phyloP scores from a whole-genome alignment of 2,797 vertebrate species.

The Fistularia commersonii region DNA sequence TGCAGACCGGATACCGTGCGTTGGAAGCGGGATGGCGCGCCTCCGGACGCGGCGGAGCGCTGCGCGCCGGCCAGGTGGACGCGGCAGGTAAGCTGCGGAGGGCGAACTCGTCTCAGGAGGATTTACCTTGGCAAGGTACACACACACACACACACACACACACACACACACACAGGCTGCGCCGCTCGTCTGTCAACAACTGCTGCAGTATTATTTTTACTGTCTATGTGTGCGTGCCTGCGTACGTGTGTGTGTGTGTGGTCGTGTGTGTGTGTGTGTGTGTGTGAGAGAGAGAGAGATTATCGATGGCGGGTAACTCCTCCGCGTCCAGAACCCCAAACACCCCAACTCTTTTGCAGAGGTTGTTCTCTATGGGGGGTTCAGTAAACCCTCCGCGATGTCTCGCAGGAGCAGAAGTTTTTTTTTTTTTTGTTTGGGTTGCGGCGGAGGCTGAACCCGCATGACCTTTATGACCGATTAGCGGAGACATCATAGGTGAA shows the following conservation, averaged over 20 bases:
- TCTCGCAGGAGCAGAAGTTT: not conserved
- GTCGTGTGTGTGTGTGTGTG: not conserved
- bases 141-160: no score
- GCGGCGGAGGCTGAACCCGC: conserved; percentile 21
- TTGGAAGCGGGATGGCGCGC: conserved; percentile 35
- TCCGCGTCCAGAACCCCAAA: no score
- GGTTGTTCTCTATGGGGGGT: no score
- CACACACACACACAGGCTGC: conserved; percentile 49
- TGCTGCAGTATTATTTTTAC: conserved; percentile 42
- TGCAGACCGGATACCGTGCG: conserved; percentile 11
- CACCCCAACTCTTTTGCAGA: no score
- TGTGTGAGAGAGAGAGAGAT: conserved; percentile 7
- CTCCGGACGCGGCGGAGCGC: conserved; percentile 20
- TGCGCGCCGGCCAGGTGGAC: conserved; percentile 45
- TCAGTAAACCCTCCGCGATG: not conserved
- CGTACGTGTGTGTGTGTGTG: not conserved
- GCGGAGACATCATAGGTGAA: conserved; percentile 19
- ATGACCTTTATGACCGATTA: conserved; percentile 33
- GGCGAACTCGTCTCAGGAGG: conserved; percentile 48
- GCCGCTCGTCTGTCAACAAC: conserved; percentile 52
- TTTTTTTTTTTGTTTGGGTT: no score
- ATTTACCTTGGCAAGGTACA: conserved; percentile 60
- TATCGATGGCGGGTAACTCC: conserved; percentile 3
- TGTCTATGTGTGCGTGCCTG: conserved; percentile 10
- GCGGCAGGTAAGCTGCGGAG: conserved; percentile 55